Percentiles rank a stretch among this genome's conserved stretches.
These are phyloP conservation scores for Pterophyllum scalare DNA, from an alignment of 2,113 vertebrate species.

Conservation along the genomic window DNA sequence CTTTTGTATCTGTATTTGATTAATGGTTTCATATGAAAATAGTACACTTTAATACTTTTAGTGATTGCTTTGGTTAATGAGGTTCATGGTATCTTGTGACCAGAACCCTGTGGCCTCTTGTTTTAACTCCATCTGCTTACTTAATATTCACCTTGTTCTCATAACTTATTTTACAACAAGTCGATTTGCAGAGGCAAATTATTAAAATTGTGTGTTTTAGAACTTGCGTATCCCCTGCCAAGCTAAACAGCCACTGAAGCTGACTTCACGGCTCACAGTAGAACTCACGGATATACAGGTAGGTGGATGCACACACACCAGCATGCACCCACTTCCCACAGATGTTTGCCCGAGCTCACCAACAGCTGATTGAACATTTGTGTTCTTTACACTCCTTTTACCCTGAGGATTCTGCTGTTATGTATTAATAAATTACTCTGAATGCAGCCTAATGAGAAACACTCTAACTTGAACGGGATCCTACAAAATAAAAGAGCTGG, in stretches of 20 bases:
- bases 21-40: slow-evolving; percentile 6
- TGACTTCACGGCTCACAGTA: slow-evolving; percentile 82
- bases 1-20: background rate
- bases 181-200: background rate
- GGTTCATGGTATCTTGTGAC: background rate
- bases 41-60: background rate
- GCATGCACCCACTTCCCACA: slow-evolving; percentile 5
- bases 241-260: slow-evolving; percentile 78
- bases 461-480: background rate
- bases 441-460: background rate
- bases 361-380: slow-evolving; percentile 54
- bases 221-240: slow-evolving; percentile 83
- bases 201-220: slow-evolving; percentile 62
- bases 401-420: slow-evolving; percentile 18
- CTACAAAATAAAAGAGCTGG: background rate
- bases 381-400: slow-evolving; percentile 16
- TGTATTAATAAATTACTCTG: slow-evolving; percentile 14
- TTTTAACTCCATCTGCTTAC: background rate
- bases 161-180: background rate
- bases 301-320: slow-evolving; percentile 39
- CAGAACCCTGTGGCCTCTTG: background rate
- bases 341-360: slow-evolving; percentile 19
- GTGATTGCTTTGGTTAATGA: slow-evolving; percentile 5
- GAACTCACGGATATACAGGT: slow-evolving; percentile 87
- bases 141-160: background rate